Base-by-base conservation (phyloP, 2,888 invertebrate species). In the Epirrita christyi region DNA sequence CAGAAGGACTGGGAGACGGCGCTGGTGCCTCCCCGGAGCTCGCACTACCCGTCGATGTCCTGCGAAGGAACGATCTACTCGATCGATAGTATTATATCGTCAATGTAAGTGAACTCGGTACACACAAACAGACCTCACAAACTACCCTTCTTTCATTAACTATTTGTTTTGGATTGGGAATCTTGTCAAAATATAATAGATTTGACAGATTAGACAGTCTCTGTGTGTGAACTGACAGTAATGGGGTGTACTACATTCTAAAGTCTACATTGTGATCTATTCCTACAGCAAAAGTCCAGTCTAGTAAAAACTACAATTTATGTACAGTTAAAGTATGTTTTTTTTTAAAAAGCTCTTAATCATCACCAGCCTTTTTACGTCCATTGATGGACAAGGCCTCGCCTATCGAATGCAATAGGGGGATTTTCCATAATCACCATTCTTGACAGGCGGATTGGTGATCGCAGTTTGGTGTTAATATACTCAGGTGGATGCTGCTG, bases 1-100 rank as follows among this genome's bases (percentile, higher is more conserved):
- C 98, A 70, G 98, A 98, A 1, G 98, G 98, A 73, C 98, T 98
- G 27, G 96, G 92, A 0, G 92, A 92, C 0, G 92, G 92, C 2
- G 92, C 86, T 0, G 92, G 92, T 7, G 86, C 91, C 64, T 92
- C 92, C 2, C 92, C 89, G 0, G 92, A 91, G 56, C 91, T 91
- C 6, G 90, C 90, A 51, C 91, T 91, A 32, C 91, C 91, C 61
- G 92, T 92, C 8, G 92, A 92, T n/a, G 92, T 90, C 83, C 92
- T 92, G 84, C 89, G 90, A 78, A 91, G 85, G 83, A 89, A 91
- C 63, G 91, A 90, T 87, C 91, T 91, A 86, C 80, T 85, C 89
- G 90, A 87, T 86, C 89, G 76, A 86, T 81, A 84, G 88, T 75
- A 83, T 87, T 87, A 82, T 73, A 78, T 84, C 76, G 70, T 81